Base-by-base conservation (phyloP, 2,888 invertebrate genomes). In the Caenorhabditis sp. region DNA sequence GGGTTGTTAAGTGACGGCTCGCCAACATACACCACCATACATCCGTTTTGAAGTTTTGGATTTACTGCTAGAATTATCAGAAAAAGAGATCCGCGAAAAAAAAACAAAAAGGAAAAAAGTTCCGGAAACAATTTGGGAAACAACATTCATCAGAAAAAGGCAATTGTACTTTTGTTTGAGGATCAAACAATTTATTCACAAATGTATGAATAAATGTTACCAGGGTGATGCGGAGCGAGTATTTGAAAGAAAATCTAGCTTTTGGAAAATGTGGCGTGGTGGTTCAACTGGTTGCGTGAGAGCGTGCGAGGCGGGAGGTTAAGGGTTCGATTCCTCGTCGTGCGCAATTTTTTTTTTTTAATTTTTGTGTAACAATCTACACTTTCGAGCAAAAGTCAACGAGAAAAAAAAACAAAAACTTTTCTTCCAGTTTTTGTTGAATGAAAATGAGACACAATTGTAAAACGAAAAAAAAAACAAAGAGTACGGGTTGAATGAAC, bases 11-110 rank as follows among this genome's bases (percentile, higher is more conserved):
- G 51, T 57, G 36, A 49, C 55, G 24, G 55, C 17, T 59, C 37
- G 17, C 6, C 62, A 62, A 71, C 70, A 71, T 71, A 71, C 66
- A 71, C 66, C 19, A 66, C 59, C 70, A 71, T 71, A 63, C 26
- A 55, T 17, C 8, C 24, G 27, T 26, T 53, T 53, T 55, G 24
- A 27, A 21, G 4, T 14, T 27, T 51, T 2, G 31, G 31, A 31
- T 31, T 31, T 4, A 31, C 51, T 10, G 21, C 24, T 1, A 26
- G 17, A 55, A 55, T 26, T 26, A 14, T 6, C 14, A 14, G 55
- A 24, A 55, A 14, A 43, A 43, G 14, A 43, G 14, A 43, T 3
- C 6, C 6, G 14, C 12, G 14, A 43, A 43, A 43, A 43, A 43
- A 5, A 10, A 43, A 43, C 43, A 43, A 43, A 43, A 43, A 43